Evolutionary conservation across 2,888 invertebrate species (phyloP), one percentile per base, ranked within the genome.

Genomic region (Hyposoter didymator): DNA sequence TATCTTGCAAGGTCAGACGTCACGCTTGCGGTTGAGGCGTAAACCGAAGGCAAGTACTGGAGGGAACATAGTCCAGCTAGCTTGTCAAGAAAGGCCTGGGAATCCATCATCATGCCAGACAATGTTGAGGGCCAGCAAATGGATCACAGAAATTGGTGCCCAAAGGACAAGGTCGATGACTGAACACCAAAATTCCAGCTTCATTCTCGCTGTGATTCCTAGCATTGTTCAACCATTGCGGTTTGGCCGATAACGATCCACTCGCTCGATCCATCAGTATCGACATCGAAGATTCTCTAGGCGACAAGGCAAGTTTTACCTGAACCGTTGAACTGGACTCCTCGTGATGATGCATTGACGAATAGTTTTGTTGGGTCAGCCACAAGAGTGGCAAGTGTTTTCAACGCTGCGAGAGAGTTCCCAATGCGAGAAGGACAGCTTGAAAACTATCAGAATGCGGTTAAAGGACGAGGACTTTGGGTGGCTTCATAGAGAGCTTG

Each of bases 351-450:
- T 14, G 55, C 79, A 66, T 84, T 78, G 39, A 17, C 62, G 67
- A 84, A 82, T 82, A 85, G 84, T 85, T 85, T 78, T 66, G 59
- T 52, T 6, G 62, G 70, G 47, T 62, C 62, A 64, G 19, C 73
- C 76, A 28, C 66, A 49, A 43, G 67, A 8, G 39, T 47, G 81
- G 84, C 78, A 72, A 84, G 32, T 59, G 47, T 49, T 72, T 39
- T 67, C 32, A 49, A 17, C 14, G 64, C 72, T 59, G 12, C 43
- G n/a, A 6, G n/a, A 19, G 45, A 79, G 64, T 70, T 75, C 74
- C 74, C 39, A 55, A 35, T 39, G 79, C 14, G 55, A 74, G 45
- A 43, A 43, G 62, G 72, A 70, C 43, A 22, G 47, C 39, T 17
- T 32, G 35, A 55, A 7, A 67, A 74, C 55, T 43, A 32, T 39